A percentile compares a stretch with the other conserved stretches of the same genome.
These are phyloP conservation scores for Pseudococcus viburni DNA, from an alignment of 2,888 invertebrate species.

Conservation along the genomic window DNA sequence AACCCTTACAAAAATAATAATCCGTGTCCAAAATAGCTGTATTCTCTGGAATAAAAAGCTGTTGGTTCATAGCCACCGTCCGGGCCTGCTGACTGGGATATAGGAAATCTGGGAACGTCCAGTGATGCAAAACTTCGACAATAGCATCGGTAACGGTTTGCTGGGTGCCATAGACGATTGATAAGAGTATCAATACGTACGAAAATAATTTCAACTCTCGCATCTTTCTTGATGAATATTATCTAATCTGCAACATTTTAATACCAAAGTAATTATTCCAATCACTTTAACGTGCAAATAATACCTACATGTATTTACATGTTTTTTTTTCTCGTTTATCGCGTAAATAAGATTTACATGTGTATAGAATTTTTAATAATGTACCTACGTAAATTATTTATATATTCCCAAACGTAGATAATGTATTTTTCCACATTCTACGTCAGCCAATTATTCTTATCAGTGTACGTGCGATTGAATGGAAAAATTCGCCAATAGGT, in stretches of 20 bases:
- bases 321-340: too few relatives aligned
- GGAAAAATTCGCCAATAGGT: too few relatives aligned
- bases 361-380: too few relatives aligned
- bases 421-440: too few relatives aligned
- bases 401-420: too few relatives aligned
- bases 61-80: not conserved
- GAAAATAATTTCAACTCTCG: constrained; percentile 8
- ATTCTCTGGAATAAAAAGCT: constrained; percentile 50
- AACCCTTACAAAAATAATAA: constrained; percentile 55
- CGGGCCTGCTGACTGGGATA: constrained; percentile 60
- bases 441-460: too few relatives aligned
- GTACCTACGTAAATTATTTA: too few relatives aligned
- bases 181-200: not conserved
- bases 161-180: not conserved
- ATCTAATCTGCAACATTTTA: not conserved
- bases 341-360: too few relatives aligned
- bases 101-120: constrained; percentile 47
- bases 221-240: not conserved
- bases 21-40: constrained; percentile 57
- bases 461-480: too few relatives aligned
- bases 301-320: too few relatives aligned
- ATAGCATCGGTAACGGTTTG: constrained; percentile 9
- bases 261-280: not conserved
- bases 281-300: too few relatives aligned
- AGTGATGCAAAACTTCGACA: constrained; percentile 33